phyloP scores from a whole-genome alignment of 1,140 invertebrate species.

The Stratiolaelaps scimitus region DNA sequence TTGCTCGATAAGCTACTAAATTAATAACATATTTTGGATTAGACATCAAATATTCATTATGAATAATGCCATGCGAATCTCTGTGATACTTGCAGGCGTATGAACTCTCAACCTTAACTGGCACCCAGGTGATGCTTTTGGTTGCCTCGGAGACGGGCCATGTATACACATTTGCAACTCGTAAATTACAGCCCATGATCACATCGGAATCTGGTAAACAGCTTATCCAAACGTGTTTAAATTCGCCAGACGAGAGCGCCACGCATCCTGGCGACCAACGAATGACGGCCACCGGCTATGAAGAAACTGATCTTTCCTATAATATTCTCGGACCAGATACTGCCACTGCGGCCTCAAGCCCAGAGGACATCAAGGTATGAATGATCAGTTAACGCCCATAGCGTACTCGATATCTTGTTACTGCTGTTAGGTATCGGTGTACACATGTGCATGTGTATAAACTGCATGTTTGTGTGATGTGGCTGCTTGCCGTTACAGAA shows the following conservation, averaged over 20 bases:
- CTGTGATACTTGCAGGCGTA: conserved; percentile 42
- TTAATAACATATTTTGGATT: too few species aligned
- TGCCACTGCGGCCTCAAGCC: too few species aligned
- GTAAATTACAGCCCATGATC: conserved; percentile 98
- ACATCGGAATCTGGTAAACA: conserved; percentile 96
- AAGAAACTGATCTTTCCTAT: conserved; percentile 94
- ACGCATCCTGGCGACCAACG: conserved; percentile 57
- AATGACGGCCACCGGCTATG: conserved; percentile 95
- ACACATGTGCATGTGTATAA: too few species aligned
- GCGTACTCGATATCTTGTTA: too few species aligned
- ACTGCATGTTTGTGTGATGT: too few species aligned
- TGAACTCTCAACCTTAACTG: conserved; percentile 94
- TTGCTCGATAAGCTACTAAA: too few species aligned
- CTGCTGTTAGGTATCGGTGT: too few species aligned
- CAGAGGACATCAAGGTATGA: conserved; percentile 24
- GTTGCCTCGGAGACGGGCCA: conserved; percentile 93
- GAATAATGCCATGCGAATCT: background rate
- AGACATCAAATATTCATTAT: too few species aligned
- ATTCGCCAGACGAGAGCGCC: conserved; percentile 77
- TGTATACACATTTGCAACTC: conserved; percentile 98
- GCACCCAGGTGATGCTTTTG: conserved; percentile 94
- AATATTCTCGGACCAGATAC: conserved; percentile 50
- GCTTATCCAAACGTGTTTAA: conserved; percentile 95
- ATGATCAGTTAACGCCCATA: too few species aligned
- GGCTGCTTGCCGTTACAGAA: too few species aligned